Conservation (phyloP, 2,113 vertebrate species). For the Sebastes schlegelii region DNA sequence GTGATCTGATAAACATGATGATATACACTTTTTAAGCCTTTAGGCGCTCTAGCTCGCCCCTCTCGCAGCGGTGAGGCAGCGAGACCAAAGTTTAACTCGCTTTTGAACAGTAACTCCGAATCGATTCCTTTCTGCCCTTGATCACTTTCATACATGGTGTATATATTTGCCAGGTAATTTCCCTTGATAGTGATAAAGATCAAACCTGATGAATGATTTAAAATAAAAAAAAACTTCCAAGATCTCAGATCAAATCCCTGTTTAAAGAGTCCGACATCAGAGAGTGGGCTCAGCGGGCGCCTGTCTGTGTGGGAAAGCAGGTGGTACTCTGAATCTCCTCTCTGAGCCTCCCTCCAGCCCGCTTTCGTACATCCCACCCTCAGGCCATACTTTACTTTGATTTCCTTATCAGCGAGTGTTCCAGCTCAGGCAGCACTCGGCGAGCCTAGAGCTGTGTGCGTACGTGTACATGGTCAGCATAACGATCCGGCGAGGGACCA, state of each 20-base stretch:
- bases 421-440: constrained; percentile 42
- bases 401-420: constrained; percentile 56
- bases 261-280: constrained; percentile 62
- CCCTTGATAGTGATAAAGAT: constrained; percentile 50
- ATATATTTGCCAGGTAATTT: constrained; percentile 54
- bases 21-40: constrained; percentile 40
- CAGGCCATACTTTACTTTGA: constrained; percentile 65
- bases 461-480: constrained; percentile 35
- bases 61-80: constrained; percentile 11
- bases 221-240: constrained; percentile 53
- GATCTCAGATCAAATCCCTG: constrained; percentile 60
- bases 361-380: constrained; percentile 54
- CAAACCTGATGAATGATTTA: constrained; percentile 61
- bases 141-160: constrained; percentile 23
- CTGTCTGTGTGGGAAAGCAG: constrained; percentile 54
- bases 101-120: constrained; percentile 41
- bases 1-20: constrained; percentile 34
- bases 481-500: constrained; percentile 39
- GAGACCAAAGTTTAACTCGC: constrained; percentile 47
- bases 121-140: constrained; percentile 47
- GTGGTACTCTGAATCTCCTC: constrained; percentile 58
- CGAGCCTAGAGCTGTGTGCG: constrained; percentile 32
- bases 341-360: constrained; percentile 26
- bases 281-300: constrained; percentile 16
- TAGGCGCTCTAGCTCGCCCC: background rate